Percentiles rank a stretch among this genome's conserved stretches.
Conservation (phyloP, 2,113 vertebrate species). For the Furnarius figulus region DNA sequence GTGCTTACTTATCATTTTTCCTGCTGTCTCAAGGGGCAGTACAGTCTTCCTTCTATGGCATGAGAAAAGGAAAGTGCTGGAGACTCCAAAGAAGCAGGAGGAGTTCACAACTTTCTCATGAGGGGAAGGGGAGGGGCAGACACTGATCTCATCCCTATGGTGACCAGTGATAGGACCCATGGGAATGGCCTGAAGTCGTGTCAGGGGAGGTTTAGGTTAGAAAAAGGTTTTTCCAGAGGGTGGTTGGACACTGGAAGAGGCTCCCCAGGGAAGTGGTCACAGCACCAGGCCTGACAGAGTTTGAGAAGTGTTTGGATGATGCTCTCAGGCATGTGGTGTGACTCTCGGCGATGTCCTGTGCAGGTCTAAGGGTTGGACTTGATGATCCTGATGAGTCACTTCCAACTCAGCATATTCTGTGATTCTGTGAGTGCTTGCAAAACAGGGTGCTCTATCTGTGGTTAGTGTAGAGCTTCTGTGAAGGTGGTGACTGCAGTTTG, state of each 20-base stretch:
- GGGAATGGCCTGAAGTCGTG: not conserved
- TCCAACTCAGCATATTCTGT: not conserved
- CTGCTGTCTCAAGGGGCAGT: not conserved
- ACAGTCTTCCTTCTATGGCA: accelerated
- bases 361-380: no score
- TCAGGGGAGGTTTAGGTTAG: no score
- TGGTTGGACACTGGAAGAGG: no score
- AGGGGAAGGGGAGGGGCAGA: not conserved
- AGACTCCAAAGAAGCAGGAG: not conserved
- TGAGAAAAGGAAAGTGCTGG: not conserved
- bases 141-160: not conserved
- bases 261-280: no score
- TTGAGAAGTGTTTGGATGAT: no score
- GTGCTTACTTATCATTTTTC: not conserved
- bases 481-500: not conserved
- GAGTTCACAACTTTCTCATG: not conserved
- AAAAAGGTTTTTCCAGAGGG: no score
- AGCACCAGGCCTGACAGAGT: no score
- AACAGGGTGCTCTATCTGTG: not conserved
- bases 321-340: no score
- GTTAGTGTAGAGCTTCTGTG: not conserved
- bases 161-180: not conserved
- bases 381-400: no score
- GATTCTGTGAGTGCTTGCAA: not conserved
- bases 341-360: no score